Evolutionary conservation across 2,797 vertebrate species (phyloP), one percentile per base, ranked within the genome.

Genomic region (Danionella dracula): DNA sequence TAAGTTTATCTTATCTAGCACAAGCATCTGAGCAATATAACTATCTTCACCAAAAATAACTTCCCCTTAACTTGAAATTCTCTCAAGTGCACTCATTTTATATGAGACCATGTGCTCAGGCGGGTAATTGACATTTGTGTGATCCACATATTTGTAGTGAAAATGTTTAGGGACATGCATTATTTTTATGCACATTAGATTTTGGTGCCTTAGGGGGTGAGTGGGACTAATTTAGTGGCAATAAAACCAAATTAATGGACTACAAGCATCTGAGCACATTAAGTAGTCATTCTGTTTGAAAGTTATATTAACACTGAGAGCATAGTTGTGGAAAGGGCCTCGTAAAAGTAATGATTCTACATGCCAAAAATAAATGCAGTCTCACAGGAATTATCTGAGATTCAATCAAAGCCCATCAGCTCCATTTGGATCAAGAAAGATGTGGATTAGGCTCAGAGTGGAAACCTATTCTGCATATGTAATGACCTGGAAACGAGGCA

Each of bases 161-260:
- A 83, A 86, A 88, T 88, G 82, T 89, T 88, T 89, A 78, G 81
- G 66, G 71, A 74, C 82, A 75, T 84, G 79, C 86, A 85, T 88
- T 86, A 84, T 87, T 85, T 89, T 90, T 86, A 85, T 86, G 86
- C 83, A 76, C 79, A 75, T 82, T 86, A 79, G 70, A 70, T 82
- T 76, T 77, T 74, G 58, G 79, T 84, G 83, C 88, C 87, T 85
- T 82, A 84, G 85, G 86, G 79, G 78, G 79, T 82, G 84, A 88
- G 80, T 85, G 83, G 84, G 86, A 86, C 82, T 85, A 88, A 91
- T 90, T 89, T 84, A 86, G 84, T 68, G 46, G 88, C 86, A 88
- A 87, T 91, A 89, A 90, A 91, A 88, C 77, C 72, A 85, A 88
- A 90, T 91, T 89, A 90, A 90, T 89, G 87, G 85, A 87, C 84